Evolutionary conservation across 2,888 invertebrate genomes (phyloP), one percentile per base, ranked within the genome.

Genomic region (Drosophila austrosaltans): DNA sequence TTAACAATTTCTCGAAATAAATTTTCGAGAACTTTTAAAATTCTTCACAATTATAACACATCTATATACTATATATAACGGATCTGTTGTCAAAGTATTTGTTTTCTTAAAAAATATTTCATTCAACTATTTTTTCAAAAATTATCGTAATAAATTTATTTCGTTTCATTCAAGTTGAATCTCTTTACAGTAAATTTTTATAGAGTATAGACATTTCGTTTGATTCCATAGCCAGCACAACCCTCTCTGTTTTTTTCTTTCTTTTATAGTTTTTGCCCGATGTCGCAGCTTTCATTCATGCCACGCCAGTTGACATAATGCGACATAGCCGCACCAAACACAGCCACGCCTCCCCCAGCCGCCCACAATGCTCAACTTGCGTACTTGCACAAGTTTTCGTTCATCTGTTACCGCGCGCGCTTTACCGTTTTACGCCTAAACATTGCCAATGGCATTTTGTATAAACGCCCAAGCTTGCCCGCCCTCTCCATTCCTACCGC

Each of bases 271-370:
- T 74, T 69, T 65, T 70, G 59, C 77, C 64, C 63, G 58, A 69
- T 73, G 81, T 77, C 67, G 75, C 79, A 81, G 76, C 78, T 80
- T 78, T 85, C 82, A 84, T 81, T 86, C 84, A 83, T 82, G 77
- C 82, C 78, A 77, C 75, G 70, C 72, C 80, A 82, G 82, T 85
- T 85, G 85, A 82, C 87, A 87, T 84, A 85, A 85, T 82, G 85
- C 84, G 82, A 81, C 86, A 78, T 59, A 67, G 66, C 66, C 59
- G 53, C 54, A 64, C 48, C 48, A 48, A 48, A 48, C 54, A 56
- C 73, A 70, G 63, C 69, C 71, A 57, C 44, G 20, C 59, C 53
- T 42, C 8, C 2, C 59, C 22, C 59, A 25, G 3, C 28, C 48
- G 2, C 28, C 53, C 12, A 7, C 36, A 36, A 22, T 57, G 20